Conservation (phyloP, 2,113 vertebrate species). For the Cisticola juncidis region DNA sequence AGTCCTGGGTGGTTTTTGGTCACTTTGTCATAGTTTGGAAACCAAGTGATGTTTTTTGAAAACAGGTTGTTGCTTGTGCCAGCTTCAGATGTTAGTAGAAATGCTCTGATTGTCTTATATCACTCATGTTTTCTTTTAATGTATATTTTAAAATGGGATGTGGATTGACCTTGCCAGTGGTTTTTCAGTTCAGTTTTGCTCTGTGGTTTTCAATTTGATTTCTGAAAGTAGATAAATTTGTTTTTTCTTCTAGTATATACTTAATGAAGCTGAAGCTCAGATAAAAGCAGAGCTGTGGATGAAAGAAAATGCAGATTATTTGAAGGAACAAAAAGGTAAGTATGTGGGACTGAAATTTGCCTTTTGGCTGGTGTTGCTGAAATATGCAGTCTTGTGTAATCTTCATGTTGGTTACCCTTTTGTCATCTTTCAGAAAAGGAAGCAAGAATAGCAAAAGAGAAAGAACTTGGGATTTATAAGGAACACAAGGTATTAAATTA, state of each 20-base stretch:
- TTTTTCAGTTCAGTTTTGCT: neutral
- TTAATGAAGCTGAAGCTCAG: constrained; percentile 87
- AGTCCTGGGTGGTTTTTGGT: neutral
- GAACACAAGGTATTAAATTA: constrained; percentile 87
- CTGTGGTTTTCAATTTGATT: neutral
- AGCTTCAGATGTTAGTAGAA: neutral
- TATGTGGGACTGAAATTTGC: neutral
- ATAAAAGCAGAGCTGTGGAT: constrained; percentile 96
- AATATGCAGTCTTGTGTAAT: constrained; percentile 1
- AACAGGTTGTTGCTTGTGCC: neutral
- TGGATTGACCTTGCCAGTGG: neutral
- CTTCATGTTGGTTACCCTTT: constrained; percentile 30
- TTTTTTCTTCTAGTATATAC: constrained; percentile 85
- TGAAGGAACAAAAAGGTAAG: constrained; percentile 93
- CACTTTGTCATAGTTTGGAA: neutral
- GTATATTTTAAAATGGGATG: neutral
- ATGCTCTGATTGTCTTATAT: neutral
- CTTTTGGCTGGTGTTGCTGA: neutral
- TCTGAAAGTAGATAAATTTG: constrained; percentile 27
- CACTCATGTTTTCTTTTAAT: neutral
- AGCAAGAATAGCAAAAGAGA: constrained; percentile 93
- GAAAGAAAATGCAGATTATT: constrained; percentile 93
- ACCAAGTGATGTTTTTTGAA: neutral
- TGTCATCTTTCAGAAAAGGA: constrained; percentile 87
- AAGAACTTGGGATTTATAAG: constrained; percentile 93